Conservation (phyloP, 2,113 vertebrate genomes). For the Beaufortia kweichowensis region DNA sequence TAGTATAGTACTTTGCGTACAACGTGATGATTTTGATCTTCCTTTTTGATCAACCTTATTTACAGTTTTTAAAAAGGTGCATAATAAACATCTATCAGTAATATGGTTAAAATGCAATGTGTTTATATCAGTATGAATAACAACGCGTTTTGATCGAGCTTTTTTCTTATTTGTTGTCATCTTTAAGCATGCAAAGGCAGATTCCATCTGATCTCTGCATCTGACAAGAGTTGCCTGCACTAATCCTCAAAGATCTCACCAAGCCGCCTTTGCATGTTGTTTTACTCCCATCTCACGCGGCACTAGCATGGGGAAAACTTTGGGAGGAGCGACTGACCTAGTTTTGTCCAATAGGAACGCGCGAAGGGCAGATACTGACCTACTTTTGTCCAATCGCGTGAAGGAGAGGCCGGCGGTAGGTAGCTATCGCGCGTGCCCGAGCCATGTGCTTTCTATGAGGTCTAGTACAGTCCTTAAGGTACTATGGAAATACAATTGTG, state of each 20-base stretch:
- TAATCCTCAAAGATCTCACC: constrained; percentile 55
- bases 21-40: neutral
- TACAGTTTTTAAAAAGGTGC: too few relatives aligned
- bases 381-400: constrained; percentile 73
- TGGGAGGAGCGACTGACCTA: constrained; percentile 77
- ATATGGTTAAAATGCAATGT: neutral
- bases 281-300: constrained; percentile 72
- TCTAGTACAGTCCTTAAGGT: constrained; percentile 54
- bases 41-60: too few relatives aligned
- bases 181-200: constrained; percentile 37
- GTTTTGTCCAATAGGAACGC: constrained; percentile 68
- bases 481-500: constrained; percentile 39
- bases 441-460: constrained; percentile 69
- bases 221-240: constrained; percentile 44
- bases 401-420: constrained; percentile 63
- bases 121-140: neutral
- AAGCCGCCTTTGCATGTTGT: constrained; percentile 43
- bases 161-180: constrained; percentile 25
- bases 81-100: neutral
- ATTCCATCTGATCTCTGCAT: constrained; percentile 51
- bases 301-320: constrained; percentile 66
- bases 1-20: neutral
- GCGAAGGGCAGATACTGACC: constrained; percentile 67
- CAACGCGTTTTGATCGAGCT: neutral
- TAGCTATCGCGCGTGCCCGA: constrained; percentile 70